Evolutionary conservation across 2,113 vertebrate genomes (phyloP).

Genomic region (Paralichthys olivaceus): DNA sequence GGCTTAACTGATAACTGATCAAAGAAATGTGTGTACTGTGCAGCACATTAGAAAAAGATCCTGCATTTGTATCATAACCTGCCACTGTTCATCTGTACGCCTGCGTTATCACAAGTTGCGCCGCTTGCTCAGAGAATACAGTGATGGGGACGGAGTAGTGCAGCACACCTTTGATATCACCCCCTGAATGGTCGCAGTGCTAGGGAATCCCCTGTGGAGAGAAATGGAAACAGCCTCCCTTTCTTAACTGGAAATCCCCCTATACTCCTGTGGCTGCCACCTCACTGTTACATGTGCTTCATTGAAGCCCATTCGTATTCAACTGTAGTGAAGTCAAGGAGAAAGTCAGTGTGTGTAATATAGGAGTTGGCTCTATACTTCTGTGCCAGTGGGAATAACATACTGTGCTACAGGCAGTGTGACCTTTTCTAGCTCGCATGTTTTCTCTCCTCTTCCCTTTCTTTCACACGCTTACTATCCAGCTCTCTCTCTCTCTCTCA

Average conservation of each 20-base stretch:
- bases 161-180: constrained; percentile 14
- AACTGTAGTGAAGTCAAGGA: constrained; percentile 68
- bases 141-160: background rate
- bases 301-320: constrained; percentile 69
- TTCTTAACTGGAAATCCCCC: constrained; percentile 55
- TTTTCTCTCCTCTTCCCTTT: constrained; percentile 48
- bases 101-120: constrained; percentile 17
- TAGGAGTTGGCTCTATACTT: constrained; percentile 70
- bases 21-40: constrained; percentile 20
- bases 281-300: constrained; percentile 64
- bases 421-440: constrained; percentile 74
- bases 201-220: constrained; percentile 52
- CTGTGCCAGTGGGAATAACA: constrained; percentile 75
- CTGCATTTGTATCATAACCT: constrained; percentile 3
- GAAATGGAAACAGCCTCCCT: constrained; percentile 39
- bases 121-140: background rate
- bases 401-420: constrained; percentile 75
- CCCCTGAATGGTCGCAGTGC: constrained; percentile 1
- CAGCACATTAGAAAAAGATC: background rate
- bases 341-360: constrained; percentile 63
- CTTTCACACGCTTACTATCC: constrained; percentile 46
- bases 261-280: constrained; percentile 60
- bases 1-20: constrained; percentile 16
- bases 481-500: constrained; percentile 22
- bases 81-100: background rate